phyloP scores from a whole-genome alignment of 2,797 vertebrate genomes.

The Acridotheres tristis region DNA sequence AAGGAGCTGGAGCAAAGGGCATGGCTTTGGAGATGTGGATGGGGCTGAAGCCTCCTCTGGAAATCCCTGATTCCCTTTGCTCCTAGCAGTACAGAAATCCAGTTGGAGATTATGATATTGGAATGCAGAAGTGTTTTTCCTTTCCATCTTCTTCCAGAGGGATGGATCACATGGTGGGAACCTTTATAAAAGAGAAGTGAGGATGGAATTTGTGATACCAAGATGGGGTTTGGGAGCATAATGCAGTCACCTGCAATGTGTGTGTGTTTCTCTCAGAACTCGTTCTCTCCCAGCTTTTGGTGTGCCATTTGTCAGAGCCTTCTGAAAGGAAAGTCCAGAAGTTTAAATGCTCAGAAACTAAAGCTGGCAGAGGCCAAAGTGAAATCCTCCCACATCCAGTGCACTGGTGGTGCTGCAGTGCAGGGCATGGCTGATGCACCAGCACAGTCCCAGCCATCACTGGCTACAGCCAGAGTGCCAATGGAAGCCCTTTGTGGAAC shows the following conservation, averaged over 20 bases:
- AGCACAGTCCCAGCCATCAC: fast-evolving
- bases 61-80: slow-evolving; percentile 30
- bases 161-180: background rate
- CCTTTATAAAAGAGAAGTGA: background rate
- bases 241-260: background rate
- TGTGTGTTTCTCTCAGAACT: background rate
- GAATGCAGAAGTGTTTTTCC: slow-evolving; percentile 3
- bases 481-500: background rate
- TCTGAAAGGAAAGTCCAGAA: background rate
- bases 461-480: background rate
- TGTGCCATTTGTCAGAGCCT: background rate
- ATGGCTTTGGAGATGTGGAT: background rate
- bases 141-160: background rate
- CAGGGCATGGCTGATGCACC: fast-evolving
- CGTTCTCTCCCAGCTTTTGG: background rate
- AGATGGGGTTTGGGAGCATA: background rate
- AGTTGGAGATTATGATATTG: background rate
- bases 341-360: background rate
- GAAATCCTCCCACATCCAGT: fast-evolving
- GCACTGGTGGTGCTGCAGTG: fast-evolving
- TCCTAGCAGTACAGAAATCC: background rate
- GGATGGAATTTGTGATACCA: background rate
- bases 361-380: background rate
- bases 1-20: slow-evolving; percentile 57
- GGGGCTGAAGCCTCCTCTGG: background rate